A percentile compares a stretch with the other conserved stretches of the same genome.
These are phyloP conservation scores for Alouatta palliata DNA, from an alignment of 2,113 vertebrate species.

Conservation along the genomic window DNA sequence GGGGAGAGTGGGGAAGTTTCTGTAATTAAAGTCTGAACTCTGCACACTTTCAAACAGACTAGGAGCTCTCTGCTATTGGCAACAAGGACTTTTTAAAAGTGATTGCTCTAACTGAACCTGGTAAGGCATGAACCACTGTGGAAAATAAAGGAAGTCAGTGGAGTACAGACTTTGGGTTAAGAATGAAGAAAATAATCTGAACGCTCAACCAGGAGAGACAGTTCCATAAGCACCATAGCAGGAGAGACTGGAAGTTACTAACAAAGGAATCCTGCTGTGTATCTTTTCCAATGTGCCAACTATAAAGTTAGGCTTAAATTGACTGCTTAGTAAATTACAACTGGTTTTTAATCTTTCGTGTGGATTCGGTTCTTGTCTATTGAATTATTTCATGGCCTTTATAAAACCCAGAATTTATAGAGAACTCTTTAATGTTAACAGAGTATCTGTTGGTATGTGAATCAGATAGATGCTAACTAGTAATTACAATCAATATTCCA, in stretches of 20 bases:
- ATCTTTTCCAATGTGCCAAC: background rate
- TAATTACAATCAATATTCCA: background rate
- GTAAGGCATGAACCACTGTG: background rate
- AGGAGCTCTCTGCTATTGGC: background rate
- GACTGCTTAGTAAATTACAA: background rate
- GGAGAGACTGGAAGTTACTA: background rate
- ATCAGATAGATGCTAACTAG: background rate
- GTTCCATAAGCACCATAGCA: background rate
- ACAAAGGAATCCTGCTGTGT: background rate
- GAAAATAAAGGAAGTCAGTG: slow-evolving; percentile 2
- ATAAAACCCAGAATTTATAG: background rate
- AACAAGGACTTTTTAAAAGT: background rate
- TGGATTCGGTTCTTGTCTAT: background rate
- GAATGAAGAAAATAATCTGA: background rate
- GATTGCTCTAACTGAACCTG: background rate
- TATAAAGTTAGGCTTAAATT: background rate
- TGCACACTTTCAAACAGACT: background rate
- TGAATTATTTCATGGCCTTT: background rate
- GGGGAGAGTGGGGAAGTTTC: background rate
- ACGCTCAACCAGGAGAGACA: background rate
- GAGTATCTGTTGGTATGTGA: background rate
- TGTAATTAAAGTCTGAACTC: slow-evolving; percentile 39
- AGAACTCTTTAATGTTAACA: background rate
- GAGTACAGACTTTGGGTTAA: background rate
- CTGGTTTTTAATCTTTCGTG: background rate